Conservation (phyloP, 2,888 invertebrate species). For the Caenorhabditis afra region DNA sequence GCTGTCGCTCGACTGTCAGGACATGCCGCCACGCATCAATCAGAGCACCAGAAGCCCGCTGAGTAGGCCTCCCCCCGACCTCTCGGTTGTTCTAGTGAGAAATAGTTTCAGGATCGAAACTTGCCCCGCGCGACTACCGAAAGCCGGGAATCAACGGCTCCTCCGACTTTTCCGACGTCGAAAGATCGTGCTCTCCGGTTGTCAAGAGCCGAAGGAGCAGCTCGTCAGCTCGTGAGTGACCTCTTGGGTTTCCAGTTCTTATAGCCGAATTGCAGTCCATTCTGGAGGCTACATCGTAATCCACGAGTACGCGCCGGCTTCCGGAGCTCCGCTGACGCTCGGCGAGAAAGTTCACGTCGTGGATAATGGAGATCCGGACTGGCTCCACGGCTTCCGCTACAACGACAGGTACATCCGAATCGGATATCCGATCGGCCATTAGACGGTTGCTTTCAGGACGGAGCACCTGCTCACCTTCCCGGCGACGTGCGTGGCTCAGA, state of each 20-base stretch:
- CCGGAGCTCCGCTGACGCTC: constrained; percentile 66
- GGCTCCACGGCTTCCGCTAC: constrained; percentile 78
- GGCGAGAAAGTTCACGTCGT: constrained; percentile 77
- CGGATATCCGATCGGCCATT: neutral
- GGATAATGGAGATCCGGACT: constrained; percentile 80
- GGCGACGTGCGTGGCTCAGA: constrained; percentile 74
- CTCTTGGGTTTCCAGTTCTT: neutral
- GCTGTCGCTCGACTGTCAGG: constrained; percentile 79
- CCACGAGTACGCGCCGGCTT: constrained; percentile 75
- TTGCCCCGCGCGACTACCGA: constrained; percentile 47
- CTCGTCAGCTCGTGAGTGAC: constrained; percentile 60
- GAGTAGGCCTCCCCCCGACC: constrained; percentile 38
- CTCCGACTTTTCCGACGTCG: constrained; percentile 75
- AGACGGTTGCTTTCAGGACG: constrained; percentile 45
- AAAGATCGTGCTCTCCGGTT: constrained; percentile 69
- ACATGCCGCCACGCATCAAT: constrained; percentile 75
- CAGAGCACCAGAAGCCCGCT: constrained; percentile 58
- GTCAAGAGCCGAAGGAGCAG: constrained; percentile 65
- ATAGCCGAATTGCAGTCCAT: constrained; percentile 24
- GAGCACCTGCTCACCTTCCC: constrained; percentile 69
- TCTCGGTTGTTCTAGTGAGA: constrained; percentile 11
- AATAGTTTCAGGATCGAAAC: constrained; percentile 56
- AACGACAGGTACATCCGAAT: constrained; percentile 61
- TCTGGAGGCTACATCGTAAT: constrained; percentile 74
- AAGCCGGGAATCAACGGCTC: constrained; percentile 63